Evolutionary conservation across 2,113 vertebrate species (phyloP).

Genomic region (Cricetomys ansorgei): DNA sequence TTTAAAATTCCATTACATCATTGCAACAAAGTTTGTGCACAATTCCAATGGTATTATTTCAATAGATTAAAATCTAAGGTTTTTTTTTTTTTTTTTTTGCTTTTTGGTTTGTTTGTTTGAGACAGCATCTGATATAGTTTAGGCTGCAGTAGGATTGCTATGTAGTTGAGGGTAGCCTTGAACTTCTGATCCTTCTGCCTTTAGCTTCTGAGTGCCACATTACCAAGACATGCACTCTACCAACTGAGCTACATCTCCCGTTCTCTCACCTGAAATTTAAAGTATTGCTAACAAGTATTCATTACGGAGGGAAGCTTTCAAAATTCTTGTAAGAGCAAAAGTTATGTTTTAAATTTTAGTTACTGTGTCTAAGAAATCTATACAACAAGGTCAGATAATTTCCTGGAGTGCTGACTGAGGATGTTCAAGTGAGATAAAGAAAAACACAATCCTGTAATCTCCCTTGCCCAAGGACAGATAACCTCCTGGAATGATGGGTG

Average conservation of each 20-base stretch:
- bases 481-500: too few relatives aligned
- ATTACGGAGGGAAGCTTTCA: not conserved
- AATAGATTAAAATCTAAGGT: not conserved
- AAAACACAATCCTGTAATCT: too few relatives aligned
- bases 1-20: constrained; percentile 22
- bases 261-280: not conserved
- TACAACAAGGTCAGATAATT: too few relatives aligned
- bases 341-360: too few relatives aligned
- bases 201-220: not conserved
- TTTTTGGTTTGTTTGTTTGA: not conserved
- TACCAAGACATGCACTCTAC: too few relatives aligned
- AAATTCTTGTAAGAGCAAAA: too few relatives aligned
- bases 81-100: not conserved
- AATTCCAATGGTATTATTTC: not conserved
- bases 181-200: not conserved
- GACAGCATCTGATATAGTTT: too few relatives aligned
- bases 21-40: not conserved
- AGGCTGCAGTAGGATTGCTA: not conserved
- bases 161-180: not conserved
- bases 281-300: not conserved
- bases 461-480: too few relatives aligned
- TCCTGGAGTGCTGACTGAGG: too few relatives aligned
- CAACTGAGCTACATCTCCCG: not conserved
- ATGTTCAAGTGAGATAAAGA: too few relatives aligned
- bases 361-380: too few relatives aligned